Evolutionary conservation across 2,797 vertebrate genomes (phyloP).

Genomic region (Lithobates pipiens): DNA sequence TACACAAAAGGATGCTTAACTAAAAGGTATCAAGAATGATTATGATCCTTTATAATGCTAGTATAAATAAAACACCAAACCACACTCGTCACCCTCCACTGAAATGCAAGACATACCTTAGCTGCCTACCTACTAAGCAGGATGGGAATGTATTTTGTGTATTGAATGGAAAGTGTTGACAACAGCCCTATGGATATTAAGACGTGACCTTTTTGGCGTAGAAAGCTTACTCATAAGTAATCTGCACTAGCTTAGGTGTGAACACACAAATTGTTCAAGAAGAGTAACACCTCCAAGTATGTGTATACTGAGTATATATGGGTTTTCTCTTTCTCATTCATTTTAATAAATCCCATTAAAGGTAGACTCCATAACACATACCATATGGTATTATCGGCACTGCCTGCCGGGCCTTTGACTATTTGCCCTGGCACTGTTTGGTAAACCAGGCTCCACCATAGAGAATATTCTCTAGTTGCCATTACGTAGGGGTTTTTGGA

Average conservation of each 20-base stretch:
- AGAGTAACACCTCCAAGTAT: not conserved
- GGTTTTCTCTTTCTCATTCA: not conserved
- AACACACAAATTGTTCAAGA: too few relatives aligned
- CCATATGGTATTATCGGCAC: too few relatives aligned
- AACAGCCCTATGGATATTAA: not conserved
- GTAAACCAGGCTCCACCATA: too few relatives aligned
- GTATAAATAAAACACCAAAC: constrained; percentile 7
- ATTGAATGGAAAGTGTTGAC: constrained; percentile 6
- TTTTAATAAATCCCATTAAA: not conserved
- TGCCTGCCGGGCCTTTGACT: too few relatives aligned
- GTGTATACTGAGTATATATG: not conserved
- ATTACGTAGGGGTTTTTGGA: too few relatives aligned
- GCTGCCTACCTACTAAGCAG: not conserved
- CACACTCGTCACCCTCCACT: not conserved
- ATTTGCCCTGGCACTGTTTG: too few relatives aligned
- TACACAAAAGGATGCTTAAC: not conserved
- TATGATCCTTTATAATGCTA: not conserved
- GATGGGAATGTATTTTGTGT: not conserved
- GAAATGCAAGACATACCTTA: not conserved
- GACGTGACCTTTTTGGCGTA: too few relatives aligned
- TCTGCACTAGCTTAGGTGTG: not conserved
- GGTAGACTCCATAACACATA: too few relatives aligned
- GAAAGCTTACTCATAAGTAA: not conserved
- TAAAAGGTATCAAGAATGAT: not conserved
- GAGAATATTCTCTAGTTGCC: too few relatives aligned